Percentiles rank a stretch among this genome's conserved stretches.
phyloP scores from a whole-genome alignment of 2,888 invertebrate genomes.

The Trisateles emortualis region DNA sequence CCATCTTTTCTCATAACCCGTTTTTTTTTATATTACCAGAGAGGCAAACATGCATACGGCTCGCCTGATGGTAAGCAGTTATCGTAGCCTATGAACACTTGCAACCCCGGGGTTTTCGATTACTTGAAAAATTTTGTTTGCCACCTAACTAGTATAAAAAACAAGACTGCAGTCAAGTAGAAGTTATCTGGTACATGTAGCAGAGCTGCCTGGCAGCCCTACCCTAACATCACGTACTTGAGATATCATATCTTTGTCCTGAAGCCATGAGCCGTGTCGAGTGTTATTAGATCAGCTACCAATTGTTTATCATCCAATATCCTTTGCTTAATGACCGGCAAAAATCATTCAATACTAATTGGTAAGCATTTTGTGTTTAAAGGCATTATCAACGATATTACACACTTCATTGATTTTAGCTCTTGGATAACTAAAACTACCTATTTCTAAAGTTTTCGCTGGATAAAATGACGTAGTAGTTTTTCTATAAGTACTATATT shows the following conservation, averaged over 20 bases:
- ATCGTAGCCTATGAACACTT: too few species aligned
- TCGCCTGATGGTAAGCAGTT: too few species aligned
- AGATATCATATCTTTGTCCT: slow-evolving; percentile 60
- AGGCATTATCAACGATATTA: slow-evolving; percentile 13
- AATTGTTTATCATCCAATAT: slow-evolving; percentile 42
- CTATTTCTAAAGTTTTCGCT: not conserved
- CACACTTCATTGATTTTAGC: not conserved
- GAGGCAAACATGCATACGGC: too few species aligned
- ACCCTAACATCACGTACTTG: slow-evolving; percentile 18
- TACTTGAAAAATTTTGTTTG: too few species aligned
- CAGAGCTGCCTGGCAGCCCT: not conserved
- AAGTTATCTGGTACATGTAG: not conserved
- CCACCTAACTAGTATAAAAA: too few species aligned
- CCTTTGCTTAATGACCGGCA: slow-evolving; percentile 39
- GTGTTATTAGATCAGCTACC: slow-evolving; percentile 59
- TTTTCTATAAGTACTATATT: too few species aligned
- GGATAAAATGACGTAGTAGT: too few species aligned
- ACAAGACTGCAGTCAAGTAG: too few species aligned
- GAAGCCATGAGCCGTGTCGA: slow-evolving; percentile 63
- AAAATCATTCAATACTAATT: slow-evolving; percentile 31
- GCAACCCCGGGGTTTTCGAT: too few species aligned
- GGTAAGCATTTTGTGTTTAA: slow-evolving; percentile 15
- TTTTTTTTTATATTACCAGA: too few species aligned
- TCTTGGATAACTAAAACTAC: not conserved
- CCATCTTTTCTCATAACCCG: too few species aligned